Base-by-base conservation (phyloP, 1,140 invertebrate species). In the Hormaphis cornu region DNA sequence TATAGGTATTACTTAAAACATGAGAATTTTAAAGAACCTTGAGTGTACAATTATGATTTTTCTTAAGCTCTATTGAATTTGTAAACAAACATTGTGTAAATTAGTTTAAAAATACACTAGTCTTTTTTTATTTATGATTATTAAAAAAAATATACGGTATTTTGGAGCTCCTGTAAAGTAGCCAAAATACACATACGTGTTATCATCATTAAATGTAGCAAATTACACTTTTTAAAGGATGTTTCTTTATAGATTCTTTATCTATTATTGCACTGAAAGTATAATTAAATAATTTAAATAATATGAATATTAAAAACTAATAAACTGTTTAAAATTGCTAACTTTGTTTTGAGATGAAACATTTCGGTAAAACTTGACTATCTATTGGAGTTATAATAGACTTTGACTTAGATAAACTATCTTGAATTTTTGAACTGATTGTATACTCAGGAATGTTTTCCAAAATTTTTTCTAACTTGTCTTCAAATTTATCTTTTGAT, bases 401-500 rank as follows among this genome's bases (percentile, higher is more conserved):
- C 3, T 66, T 66, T n/a, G 44, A 33, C 3, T 33, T 33, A 1
- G 18, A 50, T n/a, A 40, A 26, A 35, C 10, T 10, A 35, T 66
- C 61, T 22, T 66, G 26, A 30, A 22, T 48, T n/a, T 66, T 66
- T 18, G 61, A 20, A 48, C 61, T 50, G 6, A 48, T 46, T 16
- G 50, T 24, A 50, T 20, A 35, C n/a, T 66, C 61, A 24, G 61
- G 61, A 48, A 66, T 46, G 10, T 42, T 66, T 48, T 66, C 61
- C 28, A 66, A 50, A 35, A 66, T 66, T 48, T 66, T 66, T 50
- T 66, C 61, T 0, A 66, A 35, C 28, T 66, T 66, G 6, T 61
- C 37, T 48, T 66, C 61, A 66, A 66, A 66, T 66, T 66, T 66
- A 66, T 66, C 42, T 35, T 50, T 66, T 50, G 20, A 26, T 9